Evolutionary conservation across 2,888 invertebrate genomes (phyloP).

Genomic region (Cotesia congregata): DNA sequence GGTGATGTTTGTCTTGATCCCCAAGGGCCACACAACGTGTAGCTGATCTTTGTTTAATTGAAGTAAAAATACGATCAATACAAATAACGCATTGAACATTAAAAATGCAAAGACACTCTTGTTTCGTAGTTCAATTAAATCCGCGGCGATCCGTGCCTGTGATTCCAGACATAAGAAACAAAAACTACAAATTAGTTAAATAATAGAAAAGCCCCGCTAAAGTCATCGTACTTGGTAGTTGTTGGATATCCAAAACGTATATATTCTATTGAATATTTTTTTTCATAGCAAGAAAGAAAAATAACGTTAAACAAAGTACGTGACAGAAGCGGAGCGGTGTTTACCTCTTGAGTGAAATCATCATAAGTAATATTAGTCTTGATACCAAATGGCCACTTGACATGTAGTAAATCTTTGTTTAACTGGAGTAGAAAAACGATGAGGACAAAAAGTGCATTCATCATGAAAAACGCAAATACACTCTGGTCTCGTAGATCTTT

Average conservation of each 20-base stretch:
- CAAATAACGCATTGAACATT: slow-evolving; percentile 99
- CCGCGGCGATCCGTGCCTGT: slow-evolving; percentile 90
- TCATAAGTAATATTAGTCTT: slow-evolving; percentile 94
- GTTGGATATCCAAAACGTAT: slow-evolving; percentile 29
- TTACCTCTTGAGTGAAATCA: slow-evolving; percentile 91
- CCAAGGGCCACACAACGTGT: slow-evolving; percentile 97
- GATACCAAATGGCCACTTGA: slow-evolving; percentile 96
- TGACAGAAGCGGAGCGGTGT: slow-evolving; percentile 62
- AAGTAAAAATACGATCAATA: slow-evolving; percentile 98
- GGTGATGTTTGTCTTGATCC: slow-evolving; percentile 95
- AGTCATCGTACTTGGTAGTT: slow-evolving; percentile 42
- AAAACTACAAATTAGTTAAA: slow-evolving; percentile 57
- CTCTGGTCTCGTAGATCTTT: slow-evolving; percentile 95
- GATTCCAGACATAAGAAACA: slow-evolving; percentile 10
- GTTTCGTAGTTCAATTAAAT: slow-evolving; percentile 95
- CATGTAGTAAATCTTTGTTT: slow-evolving; percentile 96
- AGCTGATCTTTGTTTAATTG: slow-evolving; percentile 99
- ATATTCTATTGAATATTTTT: background rate
- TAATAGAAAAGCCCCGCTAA: slow-evolving; percentile 58
- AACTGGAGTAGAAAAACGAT: slow-evolving; percentile 98
- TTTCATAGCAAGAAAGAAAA: slow-evolving; percentile 9
- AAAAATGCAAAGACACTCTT: slow-evolving; percentile 98
- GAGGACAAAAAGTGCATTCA: slow-evolving; percentile 98
- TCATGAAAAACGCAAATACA: slow-evolving; percentile 97
- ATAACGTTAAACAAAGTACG: slow-evolving; percentile 28